Conservation (phyloP, 2,113 vertebrate genomes). For the Pachypanchax playfairii region DNA sequence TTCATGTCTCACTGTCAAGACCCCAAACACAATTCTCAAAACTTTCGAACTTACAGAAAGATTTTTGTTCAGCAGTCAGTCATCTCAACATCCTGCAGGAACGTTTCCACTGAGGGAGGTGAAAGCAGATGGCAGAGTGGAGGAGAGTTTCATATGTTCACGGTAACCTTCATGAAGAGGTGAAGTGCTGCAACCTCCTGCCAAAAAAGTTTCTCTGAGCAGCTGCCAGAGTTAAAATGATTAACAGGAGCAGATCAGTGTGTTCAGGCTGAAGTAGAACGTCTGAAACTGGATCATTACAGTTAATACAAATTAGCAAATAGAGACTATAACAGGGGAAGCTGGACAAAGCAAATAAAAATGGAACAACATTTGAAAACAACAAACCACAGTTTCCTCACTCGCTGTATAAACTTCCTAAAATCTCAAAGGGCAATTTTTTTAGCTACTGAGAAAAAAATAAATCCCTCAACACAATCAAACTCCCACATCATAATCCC, state of each 20-base stretch:
- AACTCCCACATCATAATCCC: conserved; percentile 45
- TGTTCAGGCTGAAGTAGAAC: conserved; percentile 19
- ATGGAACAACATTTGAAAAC: conserved; percentile 6
- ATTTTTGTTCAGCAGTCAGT: too few species aligned
- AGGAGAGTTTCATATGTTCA: conserved; percentile 64
- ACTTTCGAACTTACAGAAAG: too few species aligned
- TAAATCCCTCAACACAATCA: neutral
- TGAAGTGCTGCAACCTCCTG: conserved; percentile 70
- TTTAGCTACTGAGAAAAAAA: neutral
- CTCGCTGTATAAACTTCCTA: conserved; percentile 25
- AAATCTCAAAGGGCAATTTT: conserved; percentile 7
- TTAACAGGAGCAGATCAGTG: conserved; percentile 62
- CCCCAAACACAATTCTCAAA: too few species aligned
- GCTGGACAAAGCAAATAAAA: neutral
- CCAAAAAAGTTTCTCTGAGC: conserved; percentile 73
- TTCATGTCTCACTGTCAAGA: too few species aligned
- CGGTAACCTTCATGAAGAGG: conserved; percentile 67
- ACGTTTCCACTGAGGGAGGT: conserved; percentile 13
- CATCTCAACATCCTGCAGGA: too few species aligned
- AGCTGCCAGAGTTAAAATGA: conserved; percentile 74
- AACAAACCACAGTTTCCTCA: conserved; percentile 8
- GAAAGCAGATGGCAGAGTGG: conserved; percentile 33
- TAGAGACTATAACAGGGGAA: neutral
- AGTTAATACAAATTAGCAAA: too few species aligned
- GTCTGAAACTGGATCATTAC: conserved; percentile 1